Percentiles rank a stretch among this genome's conserved stretches.
These are phyloP conservation scores for Desmophyllum pertusum DNA, from an alignment of 92 coral and sea anemone genomes.

Conservation along the genomic window DNA sequence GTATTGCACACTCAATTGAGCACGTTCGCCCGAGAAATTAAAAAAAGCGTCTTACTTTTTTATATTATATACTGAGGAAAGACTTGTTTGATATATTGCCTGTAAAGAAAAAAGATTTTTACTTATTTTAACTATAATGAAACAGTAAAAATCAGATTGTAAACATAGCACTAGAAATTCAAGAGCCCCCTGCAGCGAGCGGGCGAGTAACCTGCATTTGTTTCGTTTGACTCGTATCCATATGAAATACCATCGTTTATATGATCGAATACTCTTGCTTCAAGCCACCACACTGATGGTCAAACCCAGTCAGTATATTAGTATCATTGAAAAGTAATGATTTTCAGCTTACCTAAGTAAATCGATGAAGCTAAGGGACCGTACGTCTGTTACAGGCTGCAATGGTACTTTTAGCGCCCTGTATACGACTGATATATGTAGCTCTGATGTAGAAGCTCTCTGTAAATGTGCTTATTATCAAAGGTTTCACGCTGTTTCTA, in stretches of 20 bases:
- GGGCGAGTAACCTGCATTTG: background rate
- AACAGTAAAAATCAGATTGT: background rate
- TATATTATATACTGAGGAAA: background rate
- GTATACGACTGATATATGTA: background rate
- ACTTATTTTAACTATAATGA: background rate
- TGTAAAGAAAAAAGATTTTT: background rate
- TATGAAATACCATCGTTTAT: no score
- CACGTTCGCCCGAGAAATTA: background rate
- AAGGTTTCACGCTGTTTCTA: background rate
- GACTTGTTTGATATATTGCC: background rate
- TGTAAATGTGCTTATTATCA: background rate
- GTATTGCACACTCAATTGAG: background rate
- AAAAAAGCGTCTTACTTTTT: background rate
- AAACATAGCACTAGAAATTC: background rate
- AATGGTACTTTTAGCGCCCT: background rate
- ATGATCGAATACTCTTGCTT: background rate
- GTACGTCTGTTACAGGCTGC: background rate
- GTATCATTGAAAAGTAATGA: background rate
- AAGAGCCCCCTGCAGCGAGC: background rate
- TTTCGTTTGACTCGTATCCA: background rate
- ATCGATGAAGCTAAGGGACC: background rate
- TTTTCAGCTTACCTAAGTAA: background rate
- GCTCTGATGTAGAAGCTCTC: background rate
- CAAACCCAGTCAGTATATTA: background rate
- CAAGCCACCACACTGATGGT: background rate